These are phyloP conservation scores for Columbina picui DNA, from an alignment of 2,113 vertebrate genomes.

Conservation along the genomic window DNA sequence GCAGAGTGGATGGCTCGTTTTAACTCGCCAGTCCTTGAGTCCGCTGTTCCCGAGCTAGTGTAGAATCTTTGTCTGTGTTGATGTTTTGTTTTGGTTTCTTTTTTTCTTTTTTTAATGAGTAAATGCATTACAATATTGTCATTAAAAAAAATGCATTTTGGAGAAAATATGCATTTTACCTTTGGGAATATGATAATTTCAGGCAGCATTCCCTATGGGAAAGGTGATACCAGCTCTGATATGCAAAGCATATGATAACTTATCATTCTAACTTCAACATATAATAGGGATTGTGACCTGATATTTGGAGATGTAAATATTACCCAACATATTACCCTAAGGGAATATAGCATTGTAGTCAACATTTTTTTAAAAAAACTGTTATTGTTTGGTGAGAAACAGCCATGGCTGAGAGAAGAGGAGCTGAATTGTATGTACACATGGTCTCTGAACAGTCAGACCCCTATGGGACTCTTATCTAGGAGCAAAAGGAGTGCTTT, in stretches of 20 bases:
- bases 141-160: constrained; percentile 79
- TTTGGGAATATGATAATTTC: constrained; percentile 86
- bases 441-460: constrained; percentile 71
- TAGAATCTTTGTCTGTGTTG: constrained; percentile 75
- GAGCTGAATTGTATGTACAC: constrained; percentile 64
- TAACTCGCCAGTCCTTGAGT: constrained; percentile 64
- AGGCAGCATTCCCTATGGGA: constrained; percentile 87
- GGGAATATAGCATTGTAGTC: constrained; percentile 82
- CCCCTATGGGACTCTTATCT: constrained; percentile 72
- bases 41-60: constrained; percentile 75
- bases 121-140: constrained; percentile 80
- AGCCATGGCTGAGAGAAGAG: constrained; percentile 73
- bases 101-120: constrained; percentile 55
- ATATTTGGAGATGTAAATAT: constrained; percentile 88
- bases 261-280: constrained; percentile 85
- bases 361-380: constrained; percentile 59
- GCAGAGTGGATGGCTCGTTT: constrained; percentile 67
- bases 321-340: constrained; percentile 82
- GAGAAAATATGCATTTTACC: constrained; percentile 83
- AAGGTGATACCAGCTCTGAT: constrained; percentile 87
- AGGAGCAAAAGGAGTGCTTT: constrained; percentile 76
- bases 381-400: constrained; percentile 78
- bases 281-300: constrained; percentile 87
- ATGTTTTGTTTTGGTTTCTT: constrained; percentile 13
- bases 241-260: constrained; percentile 88